Evolutionary conservation across 2,797 vertebrate genomes (phyloP).

Genomic region (Tokudaia muenninki): DNA sequence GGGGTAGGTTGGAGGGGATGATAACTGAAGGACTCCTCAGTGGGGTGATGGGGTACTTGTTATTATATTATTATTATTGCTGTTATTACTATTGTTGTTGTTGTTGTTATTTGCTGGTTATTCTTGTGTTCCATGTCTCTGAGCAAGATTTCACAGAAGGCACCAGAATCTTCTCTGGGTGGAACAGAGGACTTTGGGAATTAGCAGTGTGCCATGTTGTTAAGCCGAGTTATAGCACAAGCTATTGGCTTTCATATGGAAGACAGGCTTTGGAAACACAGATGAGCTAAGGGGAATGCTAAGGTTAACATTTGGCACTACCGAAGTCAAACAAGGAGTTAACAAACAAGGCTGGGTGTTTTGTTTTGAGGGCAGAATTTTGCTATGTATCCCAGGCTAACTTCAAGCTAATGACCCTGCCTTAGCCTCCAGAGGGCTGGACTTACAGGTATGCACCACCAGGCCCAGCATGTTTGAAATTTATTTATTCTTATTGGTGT

Average conservation of each 20-base stretch:
- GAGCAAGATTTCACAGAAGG: neutral
- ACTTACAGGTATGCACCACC: neutral
- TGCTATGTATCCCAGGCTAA: neutral
- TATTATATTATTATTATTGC: no score
- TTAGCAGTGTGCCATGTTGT: neutral
- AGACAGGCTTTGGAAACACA: neutral
- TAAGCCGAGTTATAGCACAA: neutral
- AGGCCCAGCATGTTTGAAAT: neutral
- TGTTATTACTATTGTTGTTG: no score
- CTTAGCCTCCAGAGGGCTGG: neutral
- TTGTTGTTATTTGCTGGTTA: neutral
- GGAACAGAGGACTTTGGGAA: neutral
- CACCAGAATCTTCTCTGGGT: neutral
- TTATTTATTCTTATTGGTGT: neutral
- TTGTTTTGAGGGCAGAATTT: neutral
- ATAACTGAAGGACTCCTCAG: neutral
- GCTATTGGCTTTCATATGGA: neutral
- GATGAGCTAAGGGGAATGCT: neutral
- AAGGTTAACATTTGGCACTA: neutral
- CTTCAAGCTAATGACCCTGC: neutral
- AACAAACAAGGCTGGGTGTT: neutral
- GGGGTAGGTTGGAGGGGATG: no score
- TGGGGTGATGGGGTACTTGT: neutral
- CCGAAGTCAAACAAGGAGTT: neutral
- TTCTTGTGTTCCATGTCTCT: slow-evolving; percentile 10